Percentiles rank a stretch among this genome's conserved stretches.
Conservation (phyloP, 1,140 invertebrate species). For the Caenorhabditis inopinata region DNA sequence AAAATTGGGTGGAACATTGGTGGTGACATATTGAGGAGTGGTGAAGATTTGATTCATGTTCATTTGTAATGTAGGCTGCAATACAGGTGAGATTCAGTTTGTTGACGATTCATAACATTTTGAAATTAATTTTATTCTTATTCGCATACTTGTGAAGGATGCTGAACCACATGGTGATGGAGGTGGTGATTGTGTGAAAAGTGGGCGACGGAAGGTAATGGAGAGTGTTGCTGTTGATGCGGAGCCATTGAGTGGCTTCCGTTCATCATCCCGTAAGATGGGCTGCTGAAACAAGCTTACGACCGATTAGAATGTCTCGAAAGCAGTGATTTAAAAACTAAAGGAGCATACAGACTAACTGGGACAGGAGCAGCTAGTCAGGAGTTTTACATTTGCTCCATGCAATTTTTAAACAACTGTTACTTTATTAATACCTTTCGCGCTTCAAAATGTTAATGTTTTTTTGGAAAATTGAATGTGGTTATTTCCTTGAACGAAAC, state of each 20-base stretch:
- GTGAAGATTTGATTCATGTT: not conserved
- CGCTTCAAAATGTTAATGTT: too few relatives aligned
- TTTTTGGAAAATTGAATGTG: too few relatives aligned
- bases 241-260: slow-evolving; percentile 7
- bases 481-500: too few relatives aligned
- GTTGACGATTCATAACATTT: too few relatives aligned
- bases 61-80: not conserved
- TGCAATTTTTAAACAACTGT: too few relatives aligned
- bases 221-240: not conserved
- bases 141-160: not conserved
- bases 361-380: too few relatives aligned
- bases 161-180: slow-evolving; percentile 2
- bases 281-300: slow-evolving; percentile 21
- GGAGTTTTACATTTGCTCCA: too few relatives aligned
- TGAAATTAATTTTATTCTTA: too few relatives aligned
- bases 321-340: not conserved
- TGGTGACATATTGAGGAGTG: not conserved
- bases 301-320: not conserved
- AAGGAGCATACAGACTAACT: too few relatives aligned
- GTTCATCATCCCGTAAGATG: slow-evolving; percentile 9
- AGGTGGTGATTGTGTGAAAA: slow-evolving; percentile 11
- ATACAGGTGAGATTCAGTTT: too few relatives aligned
- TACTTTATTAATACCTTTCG: too few relatives aligned
- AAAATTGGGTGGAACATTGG: not conserved
- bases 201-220: not conserved